Evolutionary conservation across 2,888 invertebrate genomes (phyloP).

Genomic region (Eupithecia centaureata): DNA sequence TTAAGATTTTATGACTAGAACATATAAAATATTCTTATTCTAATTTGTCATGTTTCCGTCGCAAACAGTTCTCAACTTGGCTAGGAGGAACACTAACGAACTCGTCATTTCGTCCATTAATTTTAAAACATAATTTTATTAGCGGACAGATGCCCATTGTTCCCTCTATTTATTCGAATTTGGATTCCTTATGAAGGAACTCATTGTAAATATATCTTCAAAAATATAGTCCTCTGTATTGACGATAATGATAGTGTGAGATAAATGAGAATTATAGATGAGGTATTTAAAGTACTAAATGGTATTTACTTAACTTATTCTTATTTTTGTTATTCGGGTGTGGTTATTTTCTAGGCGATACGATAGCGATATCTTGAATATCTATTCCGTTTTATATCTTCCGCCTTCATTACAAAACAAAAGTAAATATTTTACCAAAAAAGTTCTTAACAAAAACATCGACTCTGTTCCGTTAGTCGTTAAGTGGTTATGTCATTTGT

Average conservation of each 20-base stretch:
- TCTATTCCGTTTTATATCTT: slow-evolving; percentile 30
- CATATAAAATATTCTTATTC: slow-evolving; percentile 56
- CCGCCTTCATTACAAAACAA: slow-evolving; percentile 26
- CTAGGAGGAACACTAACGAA: slow-evolving; percentile 82
- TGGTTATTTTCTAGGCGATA: slow-evolving; percentile 60
- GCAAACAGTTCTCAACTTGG: slow-evolving; percentile 80
- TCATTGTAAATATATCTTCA: slow-evolving; percentile 77
- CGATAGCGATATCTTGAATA: slow-evolving; percentile 28
- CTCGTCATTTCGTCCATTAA: slow-evolving; percentile 84
- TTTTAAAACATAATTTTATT: slow-evolving; percentile 81
- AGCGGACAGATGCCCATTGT: slow-evolving; percentile 77
- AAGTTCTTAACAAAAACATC: slow-evolving; percentile 1
- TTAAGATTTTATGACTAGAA: slow-evolving; percentile 74
- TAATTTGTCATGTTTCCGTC: slow-evolving; percentile 82
- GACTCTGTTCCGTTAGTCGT: slow-evolving; percentile 10
- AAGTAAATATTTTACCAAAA: slow-evolving; percentile 1
- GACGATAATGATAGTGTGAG: slow-evolving; percentile 53
- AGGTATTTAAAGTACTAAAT: slow-evolving; percentile 43
- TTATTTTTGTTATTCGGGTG: slow-evolving; percentile 58
- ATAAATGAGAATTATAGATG: slow-evolving; percentile 72
- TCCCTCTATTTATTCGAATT: slow-evolving; percentile 71
- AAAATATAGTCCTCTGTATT: slow-evolving; percentile 71
- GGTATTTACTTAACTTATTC: slow-evolving; percentile 57
- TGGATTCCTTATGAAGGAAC: slow-evolving; percentile 77
- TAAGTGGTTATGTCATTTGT: slow-evolving; percentile 6